A percentile compares a stretch with the other conserved stretches of the same genome.
Conservation (phyloP, 2,888 invertebrate species). For the Lithophane leautieri region DNA sequence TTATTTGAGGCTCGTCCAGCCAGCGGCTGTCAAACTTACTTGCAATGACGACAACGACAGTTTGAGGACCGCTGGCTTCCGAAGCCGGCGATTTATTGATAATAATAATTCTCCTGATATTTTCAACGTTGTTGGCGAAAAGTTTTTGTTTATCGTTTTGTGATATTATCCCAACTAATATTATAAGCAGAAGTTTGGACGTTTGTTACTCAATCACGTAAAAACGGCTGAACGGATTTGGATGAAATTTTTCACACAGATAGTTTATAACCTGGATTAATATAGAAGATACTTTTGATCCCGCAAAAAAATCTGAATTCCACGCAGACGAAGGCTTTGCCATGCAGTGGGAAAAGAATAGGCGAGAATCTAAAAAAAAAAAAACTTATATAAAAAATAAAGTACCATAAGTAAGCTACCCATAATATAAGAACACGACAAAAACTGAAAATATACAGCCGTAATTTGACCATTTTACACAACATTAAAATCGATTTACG, state of each 20-base stretch:
- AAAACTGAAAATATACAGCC: conserved; percentile 9
- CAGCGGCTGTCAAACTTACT: conserved; percentile 61
- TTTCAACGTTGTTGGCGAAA: neutral
- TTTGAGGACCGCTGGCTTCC: conserved; percentile 42
- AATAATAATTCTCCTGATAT: conserved; percentile 20
- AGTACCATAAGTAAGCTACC: neutral
- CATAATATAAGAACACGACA: neutral
- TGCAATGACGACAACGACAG: conserved; percentile 7
- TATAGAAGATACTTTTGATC: too few species aligned
- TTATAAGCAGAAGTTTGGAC: too few species aligned
- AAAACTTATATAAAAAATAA: neutral
- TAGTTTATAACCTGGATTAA: too few species aligned
- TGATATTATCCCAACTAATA: neutral
- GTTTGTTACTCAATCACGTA: too few species aligned
- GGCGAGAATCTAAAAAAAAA: too few species aligned
- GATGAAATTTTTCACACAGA: too few species aligned
- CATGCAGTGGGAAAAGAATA: too few species aligned
- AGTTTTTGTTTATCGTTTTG: neutral
- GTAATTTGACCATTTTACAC: conserved; percentile 51
- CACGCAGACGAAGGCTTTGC: too few species aligned
- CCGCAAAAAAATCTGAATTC: too few species aligned
- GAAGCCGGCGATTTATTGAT: neutral
- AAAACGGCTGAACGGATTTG: too few species aligned
- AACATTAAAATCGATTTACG: conserved; percentile 52
- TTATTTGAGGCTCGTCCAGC: conserved; percentile 62